Evolutionary conservation across 37 sponge, comb jelly and placozoan species (phyloP).

Genomic region (Petrosia ficiformis): DNA sequence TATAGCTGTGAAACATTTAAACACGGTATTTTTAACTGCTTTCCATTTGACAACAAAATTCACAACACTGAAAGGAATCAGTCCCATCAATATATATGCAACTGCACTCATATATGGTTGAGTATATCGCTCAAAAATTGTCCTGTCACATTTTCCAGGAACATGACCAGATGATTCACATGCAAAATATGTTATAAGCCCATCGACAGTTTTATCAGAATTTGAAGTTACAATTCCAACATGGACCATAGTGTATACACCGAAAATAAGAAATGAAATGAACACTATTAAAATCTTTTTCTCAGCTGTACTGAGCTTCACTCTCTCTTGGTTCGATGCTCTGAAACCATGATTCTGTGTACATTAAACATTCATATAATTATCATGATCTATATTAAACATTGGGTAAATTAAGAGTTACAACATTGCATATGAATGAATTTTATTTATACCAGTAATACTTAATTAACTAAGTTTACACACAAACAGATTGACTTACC

Average conservation of each 20-base stretch:
- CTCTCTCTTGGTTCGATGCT: background rate
- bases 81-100: background rate
- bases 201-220: background rate
- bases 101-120: background rate
- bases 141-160: background rate
- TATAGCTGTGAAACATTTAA: too few relatives aligned
- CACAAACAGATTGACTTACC: too few relatives aligned
- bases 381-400: too few relatives aligned
- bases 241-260: background rate
- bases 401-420: too few relatives aligned
- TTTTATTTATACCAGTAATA: too few relatives aligned
- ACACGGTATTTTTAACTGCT: background rate
- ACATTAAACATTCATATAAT: too few relatives aligned
- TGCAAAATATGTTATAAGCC: background rate
- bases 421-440: too few relatives aligned
- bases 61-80: background rate
- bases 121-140: background rate
- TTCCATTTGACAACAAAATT: background rate
- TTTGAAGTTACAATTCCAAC: background rate
- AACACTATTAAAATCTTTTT: constrained; percentile 34
- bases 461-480: too few relatives aligned
- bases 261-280: constrained; percentile 18
- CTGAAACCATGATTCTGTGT: too few relatives aligned
- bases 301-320: constrained; percentile 17
- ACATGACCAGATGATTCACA: background rate